These are phyloP conservation scores for Pachycephala philippinensis DNA, from an alignment of 2,113 vertebrate genomes.

Conservation along the genomic window DNA sequence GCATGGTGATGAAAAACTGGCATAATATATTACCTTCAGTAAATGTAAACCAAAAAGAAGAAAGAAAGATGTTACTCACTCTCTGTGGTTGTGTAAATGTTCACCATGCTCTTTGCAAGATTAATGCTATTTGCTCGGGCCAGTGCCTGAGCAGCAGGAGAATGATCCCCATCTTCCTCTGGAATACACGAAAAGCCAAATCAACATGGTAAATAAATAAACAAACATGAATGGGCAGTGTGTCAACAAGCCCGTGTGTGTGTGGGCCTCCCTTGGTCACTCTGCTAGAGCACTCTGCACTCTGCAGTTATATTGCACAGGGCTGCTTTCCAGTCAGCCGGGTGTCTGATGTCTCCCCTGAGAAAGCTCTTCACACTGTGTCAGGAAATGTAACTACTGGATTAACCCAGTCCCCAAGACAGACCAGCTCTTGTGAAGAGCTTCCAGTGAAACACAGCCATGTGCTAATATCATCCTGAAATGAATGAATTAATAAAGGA, in stretches of 20 bases:
- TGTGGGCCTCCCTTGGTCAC: neutral
- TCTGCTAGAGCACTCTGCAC: neutral
- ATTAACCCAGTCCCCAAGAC: neutral
- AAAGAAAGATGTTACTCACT: conserved; percentile 57
- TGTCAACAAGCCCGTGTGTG: neutral
- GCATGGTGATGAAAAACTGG: neutral
- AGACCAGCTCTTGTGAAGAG: neutral
- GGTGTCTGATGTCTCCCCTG: neutral
- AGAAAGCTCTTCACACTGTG: neutral
- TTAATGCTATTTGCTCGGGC: conserved; percentile 26
- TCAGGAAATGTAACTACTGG: neutral
- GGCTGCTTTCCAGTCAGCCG: neutral
- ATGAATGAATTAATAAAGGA: neutral
- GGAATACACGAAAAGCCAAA: conserved; percentile 50
- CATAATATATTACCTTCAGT: neutral
- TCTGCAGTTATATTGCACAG: neutral
- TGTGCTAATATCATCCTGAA: neutral
- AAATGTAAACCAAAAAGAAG: neutral
- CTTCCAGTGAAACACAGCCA: neutral
- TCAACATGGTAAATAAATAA: neutral
- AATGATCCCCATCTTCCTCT: conserved; percentile 40
- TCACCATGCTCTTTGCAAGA: conserved; percentile 72
- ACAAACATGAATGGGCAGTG: neutral
- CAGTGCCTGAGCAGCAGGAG: conserved; percentile 20
- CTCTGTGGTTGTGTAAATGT: conserved; percentile 69